Conservation (phyloP, 2,113 vertebrate species). For the Ancistrus triradiatus region DNA sequence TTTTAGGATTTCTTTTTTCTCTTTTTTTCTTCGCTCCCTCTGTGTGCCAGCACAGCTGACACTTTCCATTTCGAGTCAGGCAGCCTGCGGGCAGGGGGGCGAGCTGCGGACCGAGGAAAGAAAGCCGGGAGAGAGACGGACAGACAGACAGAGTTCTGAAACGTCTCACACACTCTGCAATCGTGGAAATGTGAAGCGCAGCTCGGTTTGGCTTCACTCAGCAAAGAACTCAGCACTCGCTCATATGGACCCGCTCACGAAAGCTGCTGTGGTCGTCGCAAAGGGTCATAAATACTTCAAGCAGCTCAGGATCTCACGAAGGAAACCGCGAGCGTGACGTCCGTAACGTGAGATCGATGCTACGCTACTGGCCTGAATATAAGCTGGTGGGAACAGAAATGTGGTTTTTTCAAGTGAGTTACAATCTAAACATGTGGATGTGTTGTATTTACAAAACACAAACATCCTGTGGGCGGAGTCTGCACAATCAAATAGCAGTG, state of each 20-base stretch:
- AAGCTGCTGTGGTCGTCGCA: neutral
- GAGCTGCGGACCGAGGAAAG: constrained; percentile 13
- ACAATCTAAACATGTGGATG: too few species aligned
- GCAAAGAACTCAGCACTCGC: constrained; percentile 19
- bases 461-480: too few species aligned
- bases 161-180: constrained; percentile 14
- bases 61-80: constrained; percentile 70
- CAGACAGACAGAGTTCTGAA: constrained; percentile 10
- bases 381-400: too few species aligned
- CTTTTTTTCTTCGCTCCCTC: constrained; percentile 52
- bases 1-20: constrained; percentile 41
- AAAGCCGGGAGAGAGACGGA: constrained; percentile 9
- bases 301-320: neutral
- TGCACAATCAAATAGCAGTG: too few species aligned
- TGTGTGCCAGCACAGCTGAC: constrained; percentile 66
- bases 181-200: constrained; percentile 14
- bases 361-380: too few species aligned
- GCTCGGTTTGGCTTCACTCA: constrained; percentile 19
- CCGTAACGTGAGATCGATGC: neutral
- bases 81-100: constrained; percentile 55
- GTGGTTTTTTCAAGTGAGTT: too few species aligned
- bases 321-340: too few species aligned
- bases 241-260: neutral
- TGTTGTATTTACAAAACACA: too few species aligned
- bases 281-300: neutral